Percentiles rank a stretch among this genome's conserved stretches.
Evolutionary conservation across 2,797 vertebrate species (phyloP).

Genomic region (Chiroxiphia lanceolata): DNA sequence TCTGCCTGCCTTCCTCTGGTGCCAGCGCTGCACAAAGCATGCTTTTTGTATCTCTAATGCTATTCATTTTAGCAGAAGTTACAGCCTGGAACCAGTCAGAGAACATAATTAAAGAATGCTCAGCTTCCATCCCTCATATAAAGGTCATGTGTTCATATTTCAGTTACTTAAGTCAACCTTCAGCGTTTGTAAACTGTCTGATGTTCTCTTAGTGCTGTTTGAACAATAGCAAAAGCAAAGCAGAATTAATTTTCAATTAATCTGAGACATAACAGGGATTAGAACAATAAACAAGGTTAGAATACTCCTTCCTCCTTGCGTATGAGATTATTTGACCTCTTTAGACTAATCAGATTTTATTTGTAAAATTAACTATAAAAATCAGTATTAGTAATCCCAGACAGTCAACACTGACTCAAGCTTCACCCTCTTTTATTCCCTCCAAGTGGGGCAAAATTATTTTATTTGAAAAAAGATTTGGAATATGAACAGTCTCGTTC

Average conservation of each 20-base stretch:
- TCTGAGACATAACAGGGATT: background rate
- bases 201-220: background rate
- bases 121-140: background rate
- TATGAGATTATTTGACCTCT: background rate
- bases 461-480: background rate
- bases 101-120: background rate
- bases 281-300: background rate
- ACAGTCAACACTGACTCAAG: background rate
- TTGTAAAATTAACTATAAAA: background rate
- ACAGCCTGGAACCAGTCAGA: background rate
- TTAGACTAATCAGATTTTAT: background rate
- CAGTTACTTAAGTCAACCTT: background rate
- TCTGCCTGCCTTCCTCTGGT: background rate
- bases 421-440: background rate
- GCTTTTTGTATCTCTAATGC: background rate
- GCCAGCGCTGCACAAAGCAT: background rate
- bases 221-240: background rate
- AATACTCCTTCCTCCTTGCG: background rate
- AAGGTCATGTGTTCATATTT: background rate
- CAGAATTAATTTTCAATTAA: conserved; percentile 6
- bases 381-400: background rate
- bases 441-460: background rate
- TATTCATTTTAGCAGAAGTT: background rate
- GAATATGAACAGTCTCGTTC: background rate
- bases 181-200: background rate